Evolutionary conservation across 2,888 invertebrate species (phyloP), one percentile per base, ranked within the genome.

Genomic region (Ormyrus pomaceus): DNA sequence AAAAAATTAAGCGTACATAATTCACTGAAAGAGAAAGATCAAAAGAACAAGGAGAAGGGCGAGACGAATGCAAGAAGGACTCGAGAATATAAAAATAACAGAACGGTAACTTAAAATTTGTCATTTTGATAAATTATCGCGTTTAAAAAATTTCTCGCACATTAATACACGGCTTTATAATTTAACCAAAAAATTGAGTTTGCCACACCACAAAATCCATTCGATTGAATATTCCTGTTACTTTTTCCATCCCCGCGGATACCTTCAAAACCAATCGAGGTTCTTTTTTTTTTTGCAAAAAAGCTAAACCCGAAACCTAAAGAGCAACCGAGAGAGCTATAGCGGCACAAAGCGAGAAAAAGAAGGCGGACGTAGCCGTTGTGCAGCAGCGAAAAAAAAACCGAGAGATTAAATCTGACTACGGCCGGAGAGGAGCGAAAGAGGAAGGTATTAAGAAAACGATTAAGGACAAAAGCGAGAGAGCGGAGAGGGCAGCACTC

Each of bases 91-190:
- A 69, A 74, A 34, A 34, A 72, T 68, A 72, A 58, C 51, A 73
- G 69, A 81, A 34, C 61, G 62, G 79, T 82, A 82, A 77, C 77
- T 79, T 70, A 77, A 77, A 77, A 79, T 82, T 82, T 79, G 73
- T 82, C 74, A 77, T 74, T 71, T 77, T 79, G 79, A 79, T 77
- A 77, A 82, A 82, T 79, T 77, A 70, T 34, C 34, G 34, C 34
- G 0, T 34, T 34, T 34, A 34, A 34, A 34, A 34, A 34, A 34
- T 34, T 34, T 34, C 34, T 34, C 34, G 34, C 4, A 34, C 34
- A 34, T 34, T 34, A 34, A 34, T 34, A 34, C 0, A 4, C 34
- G 34, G 34, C 34, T 34, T 34, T 34, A 0, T 3, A 34, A 34
- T 34, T 34, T 34, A 34, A 34, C 34, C 34, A 34, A 34, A 34